Evolutionary conservation across 23 tunicate species (phyloP), one percentile per base, ranked within the genome.

Genomic region (Halocynthia aurantium): DNA sequence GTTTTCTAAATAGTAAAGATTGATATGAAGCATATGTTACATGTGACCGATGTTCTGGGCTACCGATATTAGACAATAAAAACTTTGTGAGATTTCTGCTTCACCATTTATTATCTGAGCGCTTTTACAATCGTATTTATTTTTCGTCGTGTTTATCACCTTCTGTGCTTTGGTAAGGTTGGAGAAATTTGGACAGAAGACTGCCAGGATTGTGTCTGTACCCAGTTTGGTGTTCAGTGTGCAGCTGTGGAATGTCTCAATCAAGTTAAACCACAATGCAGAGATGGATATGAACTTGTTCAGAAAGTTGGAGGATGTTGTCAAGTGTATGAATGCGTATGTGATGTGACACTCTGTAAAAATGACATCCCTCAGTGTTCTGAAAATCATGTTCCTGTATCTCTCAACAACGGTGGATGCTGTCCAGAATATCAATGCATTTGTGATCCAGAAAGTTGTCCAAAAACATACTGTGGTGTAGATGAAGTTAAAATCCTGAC

Each of bases 221-320:
- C 85, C 7, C 87, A 84, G 67, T 12, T 57, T 22, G 95, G 95
- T 10, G 85, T 74, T 7, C 60, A 40, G 20, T 92, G 98, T 67
- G 31, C 53, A 0, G 80, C 78, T 61, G 84, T 92, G 8, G 81
- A 92, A 15, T 92, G 98, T 72, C 85, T 82, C 55, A 50, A 61
- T 10, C 51, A 61, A 40, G 78, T 50, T 10, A 81, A 53, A 22
- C 99, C 99, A 49, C 73, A 40, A 11, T 94, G 99, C 73, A 66
- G 52, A 19, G 72, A 69, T 8, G 87, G 89, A 6, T 84, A 94
- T 58, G 87, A 94, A 77, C 75, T 94, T 49, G 95, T 94, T 8
- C 87, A 88, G 56, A 88, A 88, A 61, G 68, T 88, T 22, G 87
- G 93, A 6, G 99, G 86, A 55, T 94, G 99, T 69, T 94, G 99